Evolutionary conservation across 2,797 vertebrate species (phyloP).

Genomic region (Lacerta agilis): DNA sequence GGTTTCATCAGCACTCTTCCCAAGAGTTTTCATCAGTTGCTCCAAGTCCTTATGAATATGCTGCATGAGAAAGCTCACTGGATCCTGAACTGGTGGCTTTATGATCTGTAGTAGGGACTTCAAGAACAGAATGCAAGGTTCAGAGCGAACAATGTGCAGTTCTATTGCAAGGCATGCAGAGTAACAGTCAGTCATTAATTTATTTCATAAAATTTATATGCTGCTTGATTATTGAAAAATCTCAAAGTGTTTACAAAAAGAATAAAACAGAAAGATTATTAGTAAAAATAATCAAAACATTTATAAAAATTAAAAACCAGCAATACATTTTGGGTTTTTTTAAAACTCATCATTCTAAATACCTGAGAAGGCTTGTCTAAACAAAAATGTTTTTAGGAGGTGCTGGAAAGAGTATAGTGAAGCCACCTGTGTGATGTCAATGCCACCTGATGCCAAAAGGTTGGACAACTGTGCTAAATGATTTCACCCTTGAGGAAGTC

Average conservation of each 20-base stretch:
- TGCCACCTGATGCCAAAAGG: too few species aligned
- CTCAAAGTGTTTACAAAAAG: too few species aligned
- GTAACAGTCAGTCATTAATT: neutral
- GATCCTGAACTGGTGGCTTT: constrained; percentile 77
- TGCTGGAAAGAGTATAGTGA: too few species aligned
- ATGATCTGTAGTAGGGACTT: constrained; percentile 80
- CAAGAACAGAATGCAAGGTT: neutral
- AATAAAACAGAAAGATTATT: too few species aligned
- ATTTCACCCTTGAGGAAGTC: neutral
- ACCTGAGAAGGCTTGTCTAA: too few species aligned
- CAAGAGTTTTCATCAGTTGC: constrained; percentile 83
- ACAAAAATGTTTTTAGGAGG: too few species aligned
- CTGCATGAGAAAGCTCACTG: constrained; percentile 78
- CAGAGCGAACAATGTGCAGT: fast-evolving
- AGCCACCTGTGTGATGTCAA: too few species aligned
- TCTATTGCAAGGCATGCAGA: neutral
- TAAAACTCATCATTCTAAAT: too few species aligned
- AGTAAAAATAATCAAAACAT: too few species aligned
- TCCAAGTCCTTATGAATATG: constrained; percentile 86
- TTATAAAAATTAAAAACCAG: too few species aligned
- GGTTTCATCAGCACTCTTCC: constrained; percentile 87
- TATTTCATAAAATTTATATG: neutral
- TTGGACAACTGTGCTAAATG: neutral
- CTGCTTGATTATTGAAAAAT: neutral
- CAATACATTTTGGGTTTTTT: too few species aligned